A percentile compares a stretch with the other conserved stretches of the same genome.
Conservation (phyloP, 2,113 vertebrate species). For the Thymallus thymallus region DNA sequence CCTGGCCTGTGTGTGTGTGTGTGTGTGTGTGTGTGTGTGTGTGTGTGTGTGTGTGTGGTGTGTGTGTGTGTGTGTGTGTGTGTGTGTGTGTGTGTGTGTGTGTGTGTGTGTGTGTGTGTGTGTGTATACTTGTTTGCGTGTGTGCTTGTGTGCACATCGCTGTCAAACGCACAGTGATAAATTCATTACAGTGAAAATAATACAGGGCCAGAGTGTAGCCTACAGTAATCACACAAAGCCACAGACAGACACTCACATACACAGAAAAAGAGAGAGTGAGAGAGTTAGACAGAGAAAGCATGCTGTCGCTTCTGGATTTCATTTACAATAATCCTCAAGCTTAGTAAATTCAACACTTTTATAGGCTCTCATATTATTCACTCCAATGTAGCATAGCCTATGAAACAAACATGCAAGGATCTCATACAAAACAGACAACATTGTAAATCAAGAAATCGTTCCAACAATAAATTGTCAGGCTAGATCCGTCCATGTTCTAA, state of each 20-base stretch:
- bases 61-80: too few species aligned
- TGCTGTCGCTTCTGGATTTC: not conserved
- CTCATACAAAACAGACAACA: not conserved
- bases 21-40: conserved; percentile 1
- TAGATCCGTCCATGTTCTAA: too few species aligned
- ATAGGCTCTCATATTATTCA: not conserved
- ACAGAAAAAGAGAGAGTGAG: not conserved
- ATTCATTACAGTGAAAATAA: too few species aligned
- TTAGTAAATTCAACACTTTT: not conserved
- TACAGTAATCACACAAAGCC: not conserved
- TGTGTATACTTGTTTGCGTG: not conserved
- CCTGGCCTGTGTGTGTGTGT: not conserved
- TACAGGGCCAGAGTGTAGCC: not conserved
- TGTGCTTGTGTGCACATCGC: not conserved
- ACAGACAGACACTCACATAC: too few species aligned
- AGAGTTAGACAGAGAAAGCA: not conserved
- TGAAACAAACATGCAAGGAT: too few species aligned
- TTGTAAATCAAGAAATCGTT: not conserved
- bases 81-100: too few species aligned
- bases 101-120: too few species aligned
- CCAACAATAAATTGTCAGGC: too few species aligned
- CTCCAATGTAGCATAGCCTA: not conserved
- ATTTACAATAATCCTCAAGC: not conserved
- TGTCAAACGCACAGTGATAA: too few species aligned
- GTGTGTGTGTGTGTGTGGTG: not conserved